These are phyloP conservation scores for Peromyscus aztecus DNA, from an alignment of 2,797 vertebrate genomes.

Conservation along the genomic window DNA sequence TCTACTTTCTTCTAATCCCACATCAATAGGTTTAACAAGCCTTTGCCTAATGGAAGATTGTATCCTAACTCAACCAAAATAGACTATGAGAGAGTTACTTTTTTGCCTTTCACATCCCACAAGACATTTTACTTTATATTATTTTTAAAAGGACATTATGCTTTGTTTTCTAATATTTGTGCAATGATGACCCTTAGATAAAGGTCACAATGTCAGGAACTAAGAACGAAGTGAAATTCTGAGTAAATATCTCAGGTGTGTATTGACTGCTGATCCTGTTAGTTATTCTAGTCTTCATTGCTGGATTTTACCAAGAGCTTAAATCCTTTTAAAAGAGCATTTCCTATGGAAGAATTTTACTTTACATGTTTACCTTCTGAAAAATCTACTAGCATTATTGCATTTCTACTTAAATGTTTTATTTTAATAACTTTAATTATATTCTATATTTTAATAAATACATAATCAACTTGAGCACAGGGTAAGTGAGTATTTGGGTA, in stretches of 20 bases:
- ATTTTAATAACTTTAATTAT: slow-evolving; percentile 61
- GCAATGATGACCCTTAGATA: not conserved
- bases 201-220: not conserved
- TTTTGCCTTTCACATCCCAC: not conserved
- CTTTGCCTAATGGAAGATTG: slow-evolving; percentile 40
- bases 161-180: slow-evolving; percentile 19
- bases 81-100: not conserved
- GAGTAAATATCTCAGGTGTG: not conserved
- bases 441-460: slow-evolving; percentile 64
- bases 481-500: not conserved
- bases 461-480: not conserved
- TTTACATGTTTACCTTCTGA: slow-evolving; percentile 21
- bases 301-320: not conserved
- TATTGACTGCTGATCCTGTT: not conserved
- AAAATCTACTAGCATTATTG: slow-evolving; percentile 40
- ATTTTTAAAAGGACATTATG: not conserved
- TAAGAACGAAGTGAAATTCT: not conserved
- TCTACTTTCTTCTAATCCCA: slow-evolving; percentile 44
- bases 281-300: not conserved
- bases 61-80: not conserved
- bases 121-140: not conserved
- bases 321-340: not conserved
- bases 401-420: slow-evolving; percentile 35
- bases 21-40: not conserved
- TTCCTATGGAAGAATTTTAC: slow-evolving; percentile 20